These are phyloP conservation scores for Capra hircus DNA, from an alignment of 2,113 vertebrate genomes.

Conservation along the genomic window DNA sequence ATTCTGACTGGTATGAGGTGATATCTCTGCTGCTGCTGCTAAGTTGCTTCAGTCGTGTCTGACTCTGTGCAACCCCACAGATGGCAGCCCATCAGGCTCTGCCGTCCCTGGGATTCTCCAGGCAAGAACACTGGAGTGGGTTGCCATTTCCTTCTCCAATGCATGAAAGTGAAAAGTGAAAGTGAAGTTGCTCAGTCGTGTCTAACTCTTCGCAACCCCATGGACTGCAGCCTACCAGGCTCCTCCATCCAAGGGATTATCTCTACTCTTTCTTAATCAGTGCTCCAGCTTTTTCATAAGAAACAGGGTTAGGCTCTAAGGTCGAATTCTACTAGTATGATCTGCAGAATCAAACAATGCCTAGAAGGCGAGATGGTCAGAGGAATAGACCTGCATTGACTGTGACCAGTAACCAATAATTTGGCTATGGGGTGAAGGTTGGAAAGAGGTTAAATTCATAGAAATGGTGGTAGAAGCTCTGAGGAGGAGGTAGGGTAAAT, in stretches of 20 bases:
- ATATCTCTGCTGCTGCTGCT: background rate
- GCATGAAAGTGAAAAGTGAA: too few relatives aligned
- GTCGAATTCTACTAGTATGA: background rate
- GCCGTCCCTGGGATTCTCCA: too few relatives aligned
- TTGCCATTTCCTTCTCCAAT: too few relatives aligned
- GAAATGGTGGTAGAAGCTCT: background rate
- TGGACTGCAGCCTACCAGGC: too few relatives aligned
- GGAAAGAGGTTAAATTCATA: background rate
- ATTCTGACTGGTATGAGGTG: background rate
- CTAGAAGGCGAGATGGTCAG: background rate
- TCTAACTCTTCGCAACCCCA: too few relatives aligned
- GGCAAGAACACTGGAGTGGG: too few relatives aligned
- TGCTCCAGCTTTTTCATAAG: background rate
- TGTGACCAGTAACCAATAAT: background rate
- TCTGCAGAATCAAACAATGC: background rate
- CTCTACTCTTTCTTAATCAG: background rate
- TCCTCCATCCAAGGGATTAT: background rate
- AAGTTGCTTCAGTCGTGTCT: too few relatives aligned
- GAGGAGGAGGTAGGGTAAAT: background rate
- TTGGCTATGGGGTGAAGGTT: background rate
- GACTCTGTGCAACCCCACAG: too few relatives aligned
- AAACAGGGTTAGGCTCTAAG: background rate
- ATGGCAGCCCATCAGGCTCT: too few relatives aligned
- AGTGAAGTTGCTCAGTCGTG: too few relatives aligned
- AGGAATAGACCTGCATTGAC: background rate